Evolutionary conservation across 2,113 vertebrate genomes (phyloP), one percentile per base, ranked within the genome.

Genomic region (Apteryx mantelli): DNA sequence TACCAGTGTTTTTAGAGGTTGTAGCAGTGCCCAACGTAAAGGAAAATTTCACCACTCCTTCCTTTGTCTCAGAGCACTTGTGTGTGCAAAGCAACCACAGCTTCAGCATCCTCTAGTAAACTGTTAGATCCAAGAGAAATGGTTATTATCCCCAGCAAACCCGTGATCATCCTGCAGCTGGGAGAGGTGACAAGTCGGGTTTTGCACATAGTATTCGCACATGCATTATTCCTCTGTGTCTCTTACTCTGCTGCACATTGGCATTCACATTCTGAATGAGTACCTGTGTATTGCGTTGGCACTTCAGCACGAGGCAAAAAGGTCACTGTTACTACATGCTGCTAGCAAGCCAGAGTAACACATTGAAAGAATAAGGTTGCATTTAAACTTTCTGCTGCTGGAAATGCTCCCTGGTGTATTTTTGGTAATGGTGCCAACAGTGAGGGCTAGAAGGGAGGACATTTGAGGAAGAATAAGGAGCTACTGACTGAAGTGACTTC

Each of bases 161-260:
- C 93, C 95, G 73, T 93, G 93, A 96, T 97, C 95, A 91, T 94
- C 74, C 64, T 25, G 42, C 85, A 89, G 89, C 66, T 82, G 82
- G 85, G 77, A 84, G 69, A 78, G 69, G 63, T 93, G 85, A 93
- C 82, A 82, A 91, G 68, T 60, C 56, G 6, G 32, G 17, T 32
- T 32, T 60, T 60, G 56, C 56, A 34, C 32, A 60, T 34, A 60
- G 56, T 60, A 18, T 60, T 61, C 94, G 95, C 89, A 88, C 89
- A 89, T 77, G 82, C 82, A 92, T 94, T 82, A 84, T 18, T 63
- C 12, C 75, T 95, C 89, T 91, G 73, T 76, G 89, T 63, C 82
- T 94, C 89, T 44, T 78, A 40, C 58, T 89, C 52, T 68, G 56
- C 79, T 82, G 68, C 19, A 64, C 50, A 68, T 82, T 82, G 24